Evolutionary conservation across 2,113 vertebrate species (phyloP), one percentile per base, ranked within the genome.

Genomic region (Brachirus orientalis): DNA sequence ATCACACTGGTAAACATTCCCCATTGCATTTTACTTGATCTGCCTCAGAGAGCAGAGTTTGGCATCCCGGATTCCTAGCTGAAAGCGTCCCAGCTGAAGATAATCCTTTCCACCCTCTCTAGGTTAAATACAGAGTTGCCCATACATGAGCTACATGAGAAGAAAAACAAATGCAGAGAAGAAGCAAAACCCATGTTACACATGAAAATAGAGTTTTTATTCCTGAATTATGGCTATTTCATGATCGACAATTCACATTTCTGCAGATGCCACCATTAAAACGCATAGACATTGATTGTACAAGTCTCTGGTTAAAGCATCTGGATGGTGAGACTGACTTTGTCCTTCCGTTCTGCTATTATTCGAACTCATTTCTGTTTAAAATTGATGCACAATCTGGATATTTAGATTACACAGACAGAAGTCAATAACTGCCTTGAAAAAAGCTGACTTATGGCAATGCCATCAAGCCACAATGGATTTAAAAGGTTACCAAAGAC

Each of bases 1-100:
- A 67, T 94, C 75, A 64, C 72, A 93, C 89, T 92, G 92, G 93
- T 92, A 94, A n/a, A n/a, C n/a, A n/a, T n/a, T n/a, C n/a, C n/a
- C n/a, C 93, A 93, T 88, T 94, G 40, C 13, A 5, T 59, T 72
- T 75, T 88, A 65, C 67, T 78, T 65, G 63, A 37, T 75, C 66
- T 7, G 0, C 58, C 44, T 75, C 44, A 6, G 53, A 82, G 45
- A 63, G 54, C n/a, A n/a, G n/a, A n/a, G n/a, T n/a, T n/a, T n/a
- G n/a, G n/a, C n/a, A n/a, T n/a, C 20, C 73, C 19, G 59, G 83
- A 77, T 83, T 85, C 80, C 82, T 79, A 69, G 20, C 69, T 43
- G 52, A 40, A 63, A 48, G 58, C 22, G 10, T 76, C 63, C 63
- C 36, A 48, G 14, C 59, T 69, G 68, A 70, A 6, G 4, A 72